These are phyloP conservation scores for Crotophaga sulcirostris DNA, from an alignment of 2,113 vertebrate species.

Conservation along the genomic window DNA sequence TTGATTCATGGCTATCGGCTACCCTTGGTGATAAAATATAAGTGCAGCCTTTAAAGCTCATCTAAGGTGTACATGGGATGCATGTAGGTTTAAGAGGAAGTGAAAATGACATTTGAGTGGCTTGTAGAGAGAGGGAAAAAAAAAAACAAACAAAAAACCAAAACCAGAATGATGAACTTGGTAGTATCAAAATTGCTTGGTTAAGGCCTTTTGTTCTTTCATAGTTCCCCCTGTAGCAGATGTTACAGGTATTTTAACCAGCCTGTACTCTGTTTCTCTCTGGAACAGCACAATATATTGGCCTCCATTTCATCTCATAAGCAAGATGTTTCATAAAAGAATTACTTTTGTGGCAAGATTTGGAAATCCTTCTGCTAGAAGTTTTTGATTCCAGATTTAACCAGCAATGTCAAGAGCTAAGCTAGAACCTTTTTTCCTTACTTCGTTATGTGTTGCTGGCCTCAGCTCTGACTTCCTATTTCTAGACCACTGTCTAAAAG, in stretches of 20 bases:
- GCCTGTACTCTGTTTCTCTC: not conserved
- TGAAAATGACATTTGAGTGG: not conserved
- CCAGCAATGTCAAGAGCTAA: not conserved
- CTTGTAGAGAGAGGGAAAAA: not conserved
- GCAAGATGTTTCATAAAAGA: slow-evolving; percentile 43
- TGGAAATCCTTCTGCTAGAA: not conserved
- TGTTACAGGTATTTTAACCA: not conserved
- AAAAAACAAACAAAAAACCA: no score
- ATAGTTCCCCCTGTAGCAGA: not conserved
- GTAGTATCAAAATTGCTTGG: not conserved
- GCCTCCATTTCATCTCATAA: slow-evolving; percentile 18
- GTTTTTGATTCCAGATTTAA: not conserved
- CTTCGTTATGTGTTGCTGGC: not conserved
- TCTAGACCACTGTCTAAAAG: slow-evolving; percentile 7
- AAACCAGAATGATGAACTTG: not conserved
- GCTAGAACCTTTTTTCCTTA: not conserved
- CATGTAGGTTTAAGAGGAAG: not conserved
- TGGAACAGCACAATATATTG: not conserved
- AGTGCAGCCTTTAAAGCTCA: not conserved
- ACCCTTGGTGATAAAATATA: not conserved
- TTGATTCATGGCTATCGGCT: not conserved
- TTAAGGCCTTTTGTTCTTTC: not conserved
- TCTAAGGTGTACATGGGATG: not conserved
- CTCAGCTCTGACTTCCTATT: not conserved
- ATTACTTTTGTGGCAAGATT: slow-evolving; percentile 2